phyloP scores from a whole-genome alignment of 2,888 invertebrate genomes.

The Cantharis flavilabris region DNA sequence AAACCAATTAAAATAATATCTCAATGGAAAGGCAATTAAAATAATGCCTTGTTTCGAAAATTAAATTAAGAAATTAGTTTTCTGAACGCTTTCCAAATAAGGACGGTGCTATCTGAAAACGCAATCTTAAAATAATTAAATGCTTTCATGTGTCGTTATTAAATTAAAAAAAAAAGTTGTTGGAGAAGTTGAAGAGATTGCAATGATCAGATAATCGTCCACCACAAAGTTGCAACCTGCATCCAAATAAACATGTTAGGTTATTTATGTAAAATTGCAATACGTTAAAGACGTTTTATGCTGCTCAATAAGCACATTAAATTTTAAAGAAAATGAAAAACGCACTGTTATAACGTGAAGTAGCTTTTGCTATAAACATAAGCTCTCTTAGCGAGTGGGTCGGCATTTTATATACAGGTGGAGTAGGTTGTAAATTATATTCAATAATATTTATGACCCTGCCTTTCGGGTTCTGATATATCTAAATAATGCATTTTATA shows the following conservation, averaged over 20 bases:
- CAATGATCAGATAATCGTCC: constrained; percentile 36
- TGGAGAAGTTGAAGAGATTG: neutral
- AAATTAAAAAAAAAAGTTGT: neutral
- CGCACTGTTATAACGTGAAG: constrained; percentile 15
- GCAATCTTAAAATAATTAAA: neutral
- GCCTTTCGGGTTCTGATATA: constrained; percentile 52
- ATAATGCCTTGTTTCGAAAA: neutral
- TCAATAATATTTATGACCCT: constrained; percentile 54
- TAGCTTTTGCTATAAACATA: constrained; percentile 13
- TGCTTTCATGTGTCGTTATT: neutral
- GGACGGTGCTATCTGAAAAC: neutral
- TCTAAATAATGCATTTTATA: constrained; percentile 43
- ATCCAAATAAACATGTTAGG: constrained; percentile 35
- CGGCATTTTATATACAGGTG: constrained; percentile 43
- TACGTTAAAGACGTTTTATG: constrained; percentile 14
- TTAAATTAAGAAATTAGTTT: neutral
- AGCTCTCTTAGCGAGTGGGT: constrained; percentile 31
- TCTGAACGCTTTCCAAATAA: neutral
- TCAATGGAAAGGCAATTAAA: neutral
- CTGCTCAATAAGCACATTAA: constrained; percentile 3
- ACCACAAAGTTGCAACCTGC: constrained; percentile 41
- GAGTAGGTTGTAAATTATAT: constrained; percentile 53
- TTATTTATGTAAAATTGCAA: constrained; percentile 14
- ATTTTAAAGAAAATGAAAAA: constrained; percentile 3
- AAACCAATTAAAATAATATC: neutral